phyloP scores from a whole-genome alignment of 92 coral and sea anemone genomes.

The Zoanthus sansibaricus region DNA sequence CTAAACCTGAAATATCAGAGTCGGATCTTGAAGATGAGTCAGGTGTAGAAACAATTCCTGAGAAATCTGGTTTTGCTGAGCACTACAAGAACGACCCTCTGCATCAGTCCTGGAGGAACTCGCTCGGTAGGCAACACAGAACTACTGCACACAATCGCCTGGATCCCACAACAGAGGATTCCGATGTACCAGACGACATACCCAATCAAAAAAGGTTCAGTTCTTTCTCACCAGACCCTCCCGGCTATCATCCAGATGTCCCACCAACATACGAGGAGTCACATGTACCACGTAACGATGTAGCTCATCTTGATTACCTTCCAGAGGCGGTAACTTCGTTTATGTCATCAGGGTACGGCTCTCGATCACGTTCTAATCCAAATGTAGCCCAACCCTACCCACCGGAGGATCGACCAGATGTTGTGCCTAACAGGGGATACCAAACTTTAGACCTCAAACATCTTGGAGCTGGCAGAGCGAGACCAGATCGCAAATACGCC shows the following conservation, averaged over 20 bases:
- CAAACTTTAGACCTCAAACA: not conserved
- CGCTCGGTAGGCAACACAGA: constrained; percentile 62
- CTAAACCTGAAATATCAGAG: constrained; percentile 83
- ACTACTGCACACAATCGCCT: constrained; percentile 34
- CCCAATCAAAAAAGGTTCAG: constrained; percentile 56
- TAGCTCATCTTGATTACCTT: constrained; percentile 60
- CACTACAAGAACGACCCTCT: constrained; percentile 74
- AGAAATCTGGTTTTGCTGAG: constrained; percentile 61
- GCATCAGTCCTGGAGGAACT: constrained; percentile 75
- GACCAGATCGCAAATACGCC: constrained; percentile 49
- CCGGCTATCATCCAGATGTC: constrained; percentile 64
- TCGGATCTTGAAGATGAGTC: constrained; percentile 76
- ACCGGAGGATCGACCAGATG: constrained; percentile 41
- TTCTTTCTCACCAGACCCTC: constrained; percentile 75
- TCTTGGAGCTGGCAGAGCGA: constrained; percentile 2
- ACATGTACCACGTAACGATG: constrained; percentile 26
- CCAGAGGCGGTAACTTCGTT: constrained; percentile 89
- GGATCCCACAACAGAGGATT: constrained; percentile 68
- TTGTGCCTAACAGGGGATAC: constrained; percentile 39
- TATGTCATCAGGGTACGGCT: constrained; percentile 82
- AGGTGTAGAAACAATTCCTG: constrained; percentile 63
- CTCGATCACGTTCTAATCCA: constrained; percentile 44
- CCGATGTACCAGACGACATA: constrained; percentile 58
- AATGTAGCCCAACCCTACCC: constrained; percentile 18
- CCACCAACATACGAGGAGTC: constrained; percentile 85